Evolutionary conservation across 2,113 vertebrate genomes (phyloP).

Genomic region (Amazona vittata): DNA sequence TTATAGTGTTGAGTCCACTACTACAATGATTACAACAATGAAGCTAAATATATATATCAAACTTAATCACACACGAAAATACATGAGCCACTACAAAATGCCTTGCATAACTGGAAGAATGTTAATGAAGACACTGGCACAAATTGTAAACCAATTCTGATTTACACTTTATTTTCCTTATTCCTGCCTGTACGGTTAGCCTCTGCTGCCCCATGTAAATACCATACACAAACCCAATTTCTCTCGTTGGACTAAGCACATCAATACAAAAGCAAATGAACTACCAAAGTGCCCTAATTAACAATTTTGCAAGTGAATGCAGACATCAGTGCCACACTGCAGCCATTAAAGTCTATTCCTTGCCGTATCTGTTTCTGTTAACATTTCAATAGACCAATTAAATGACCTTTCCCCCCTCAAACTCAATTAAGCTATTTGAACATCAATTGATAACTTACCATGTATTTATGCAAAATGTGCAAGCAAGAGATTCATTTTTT

Average conservation of each 20-base stretch:
- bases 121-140: not conserved
- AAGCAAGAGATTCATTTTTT: constrained; percentile 65
- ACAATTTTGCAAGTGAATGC: constrained; percentile 96
- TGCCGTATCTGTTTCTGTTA: constrained; percentile 90
- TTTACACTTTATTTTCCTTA: constrained; percentile 23
- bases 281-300: constrained; percentile 86
- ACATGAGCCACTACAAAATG: not conserved
- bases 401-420: constrained; percentile 86
- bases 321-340: constrained; percentile 86
- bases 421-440: constrained; percentile 88
- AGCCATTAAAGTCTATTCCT: constrained; percentile 90
- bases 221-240: constrained; percentile 78
- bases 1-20: not conserved
- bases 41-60: not conserved
- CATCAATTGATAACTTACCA: constrained; percentile 84
- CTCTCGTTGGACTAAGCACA: constrained; percentile 84
- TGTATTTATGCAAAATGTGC: constrained; percentile 79
- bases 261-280: constrained; percentile 94
- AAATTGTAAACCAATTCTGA: constrained; percentile 1
- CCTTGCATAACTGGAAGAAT: not conserved
- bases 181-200: not conserved
- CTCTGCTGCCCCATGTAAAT: constrained; percentile 51
- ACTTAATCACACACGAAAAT: not conserved
- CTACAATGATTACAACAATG: not conserved
- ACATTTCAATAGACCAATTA: constrained; percentile 94